Evolutionary conservation across 1,140 invertebrate genomes (phyloP).

Genomic region (Wasmannia auropunctata): DNA sequence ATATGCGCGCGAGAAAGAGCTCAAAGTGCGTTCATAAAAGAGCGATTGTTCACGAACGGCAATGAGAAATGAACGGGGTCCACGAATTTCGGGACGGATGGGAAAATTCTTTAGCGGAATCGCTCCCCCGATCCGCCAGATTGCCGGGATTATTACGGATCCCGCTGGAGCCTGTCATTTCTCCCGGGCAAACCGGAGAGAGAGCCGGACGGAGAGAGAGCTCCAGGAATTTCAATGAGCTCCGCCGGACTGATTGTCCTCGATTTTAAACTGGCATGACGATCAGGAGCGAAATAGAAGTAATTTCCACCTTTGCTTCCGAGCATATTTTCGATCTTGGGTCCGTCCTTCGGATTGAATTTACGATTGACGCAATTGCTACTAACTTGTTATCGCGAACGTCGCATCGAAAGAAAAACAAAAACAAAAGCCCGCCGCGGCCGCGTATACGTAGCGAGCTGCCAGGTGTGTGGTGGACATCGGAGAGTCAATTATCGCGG

Average conservation of each 20-base stretch:
- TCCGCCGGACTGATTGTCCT: constrained; percentile 5
- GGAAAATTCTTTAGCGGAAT: constrained; percentile 27
- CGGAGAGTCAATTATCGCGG: constrained; percentile 31
- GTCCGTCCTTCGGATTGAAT: neutral
- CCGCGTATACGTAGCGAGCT: neutral
- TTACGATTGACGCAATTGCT: neutral
- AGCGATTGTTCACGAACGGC: constrained; percentile 22
- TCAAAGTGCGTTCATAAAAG: neutral
- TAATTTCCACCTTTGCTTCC: neutral
- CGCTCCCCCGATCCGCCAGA: constrained; percentile 11
- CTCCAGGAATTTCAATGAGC: constrained; percentile 49
- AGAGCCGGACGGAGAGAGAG: neutral
- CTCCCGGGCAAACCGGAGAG: neutral
- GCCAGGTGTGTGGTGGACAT: neutral
- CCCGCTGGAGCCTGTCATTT: constrained; percentile 34
- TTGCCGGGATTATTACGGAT: constrained; percentile 42
- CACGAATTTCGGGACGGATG: constrained; percentile 23
- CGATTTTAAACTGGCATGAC: constrained; percentile 8
- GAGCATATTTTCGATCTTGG: neutral
- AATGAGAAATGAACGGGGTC: constrained; percentile 7
- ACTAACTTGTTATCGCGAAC: neutral
- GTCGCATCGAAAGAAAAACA: too few relatives aligned
- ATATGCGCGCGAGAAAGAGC: too few relatives aligned
- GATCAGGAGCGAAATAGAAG: neutral
- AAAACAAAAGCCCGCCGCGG: neutral